Conservation (phyloP, 1,140 invertebrate species). For the Goniozus legneri region DNA sequence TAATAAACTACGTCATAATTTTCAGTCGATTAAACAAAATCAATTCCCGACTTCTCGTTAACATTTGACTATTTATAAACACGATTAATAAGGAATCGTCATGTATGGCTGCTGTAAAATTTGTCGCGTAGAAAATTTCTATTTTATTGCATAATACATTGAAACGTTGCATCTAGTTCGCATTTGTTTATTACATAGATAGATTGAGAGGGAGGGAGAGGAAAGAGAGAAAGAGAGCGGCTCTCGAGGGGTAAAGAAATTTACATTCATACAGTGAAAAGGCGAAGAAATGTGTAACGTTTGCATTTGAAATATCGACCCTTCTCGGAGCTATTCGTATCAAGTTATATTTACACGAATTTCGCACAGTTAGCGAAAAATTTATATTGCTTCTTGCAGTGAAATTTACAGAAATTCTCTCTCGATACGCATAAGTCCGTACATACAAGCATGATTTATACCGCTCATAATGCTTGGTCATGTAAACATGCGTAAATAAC, state of each 20-base stretch:
- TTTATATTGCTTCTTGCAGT: neutral
- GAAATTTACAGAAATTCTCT: conserved; percentile 8
- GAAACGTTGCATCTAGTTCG: neutral
- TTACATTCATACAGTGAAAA: neutral
- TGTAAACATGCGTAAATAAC: conserved; percentile 9
- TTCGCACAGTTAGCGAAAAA: neutral
- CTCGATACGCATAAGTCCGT: too few relatives aligned
- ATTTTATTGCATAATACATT: neutral
- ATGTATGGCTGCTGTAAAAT: conserved; percentile 2
- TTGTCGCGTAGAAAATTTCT: conserved; percentile 2
- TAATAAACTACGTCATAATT: too few relatives aligned
- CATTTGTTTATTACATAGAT: neutral
- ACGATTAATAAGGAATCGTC: neutral
- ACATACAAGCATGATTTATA: too few relatives aligned
- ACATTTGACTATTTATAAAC: neutral
- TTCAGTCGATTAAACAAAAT: conserved; percentile 5
- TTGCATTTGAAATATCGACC: neutral
- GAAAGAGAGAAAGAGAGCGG: too few relatives aligned
- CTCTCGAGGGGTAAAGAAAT: too few relatives aligned
- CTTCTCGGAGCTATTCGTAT: neutral
- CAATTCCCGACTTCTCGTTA: neutral
- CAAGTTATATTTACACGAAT: neutral
- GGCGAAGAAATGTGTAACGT: neutral
- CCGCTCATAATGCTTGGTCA: conserved; percentile 9
- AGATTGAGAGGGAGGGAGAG: too few relatives aligned